phyloP scores from a whole-genome alignment of 2,113 vertebrate genomes.

The Hyaena hyaena region DNA sequence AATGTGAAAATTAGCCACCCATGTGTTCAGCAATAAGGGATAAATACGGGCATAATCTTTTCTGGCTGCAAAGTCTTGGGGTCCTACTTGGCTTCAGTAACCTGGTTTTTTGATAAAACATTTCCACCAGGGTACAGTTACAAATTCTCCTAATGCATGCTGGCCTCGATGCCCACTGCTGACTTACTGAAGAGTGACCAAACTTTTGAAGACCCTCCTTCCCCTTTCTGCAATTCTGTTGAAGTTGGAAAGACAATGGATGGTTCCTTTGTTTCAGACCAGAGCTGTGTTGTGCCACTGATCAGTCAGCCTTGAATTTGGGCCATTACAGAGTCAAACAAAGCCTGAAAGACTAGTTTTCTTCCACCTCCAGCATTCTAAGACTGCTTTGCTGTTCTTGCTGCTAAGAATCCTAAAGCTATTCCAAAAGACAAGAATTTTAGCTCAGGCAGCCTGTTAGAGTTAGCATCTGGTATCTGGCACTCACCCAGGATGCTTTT shows the following conservation, averaged over 20 bases:
- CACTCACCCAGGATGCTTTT: background rate
- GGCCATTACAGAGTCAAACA: background rate
- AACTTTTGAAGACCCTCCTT: background rate
- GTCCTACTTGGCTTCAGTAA: background rate
- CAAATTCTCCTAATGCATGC: background rate
- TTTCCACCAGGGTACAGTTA: background rate
- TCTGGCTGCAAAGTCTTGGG: background rate
- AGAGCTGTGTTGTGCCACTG: background rate
- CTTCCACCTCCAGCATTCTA: background rate
- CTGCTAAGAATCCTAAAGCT: constrained; percentile 1
- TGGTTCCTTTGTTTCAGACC: constrained; percentile 8
- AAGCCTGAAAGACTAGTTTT: background rate
- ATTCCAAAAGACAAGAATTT: background rate
- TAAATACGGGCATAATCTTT: background rate
- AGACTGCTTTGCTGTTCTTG: background rate
- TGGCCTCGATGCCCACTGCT: background rate
- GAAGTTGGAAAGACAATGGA: background rate
- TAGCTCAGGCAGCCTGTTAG: background rate
- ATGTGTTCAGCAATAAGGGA: background rate
- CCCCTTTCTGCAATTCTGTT: background rate
- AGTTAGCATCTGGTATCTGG: background rate
- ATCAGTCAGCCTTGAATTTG: constrained; percentile 29
- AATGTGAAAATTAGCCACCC: background rate
- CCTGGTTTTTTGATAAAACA: background rate
- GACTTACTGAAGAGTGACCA: background rate